These are phyloP conservation scores for Dryas iulia DNA, from an alignment of 1,140 invertebrate genomes.

Conservation along the genomic window DNA sequence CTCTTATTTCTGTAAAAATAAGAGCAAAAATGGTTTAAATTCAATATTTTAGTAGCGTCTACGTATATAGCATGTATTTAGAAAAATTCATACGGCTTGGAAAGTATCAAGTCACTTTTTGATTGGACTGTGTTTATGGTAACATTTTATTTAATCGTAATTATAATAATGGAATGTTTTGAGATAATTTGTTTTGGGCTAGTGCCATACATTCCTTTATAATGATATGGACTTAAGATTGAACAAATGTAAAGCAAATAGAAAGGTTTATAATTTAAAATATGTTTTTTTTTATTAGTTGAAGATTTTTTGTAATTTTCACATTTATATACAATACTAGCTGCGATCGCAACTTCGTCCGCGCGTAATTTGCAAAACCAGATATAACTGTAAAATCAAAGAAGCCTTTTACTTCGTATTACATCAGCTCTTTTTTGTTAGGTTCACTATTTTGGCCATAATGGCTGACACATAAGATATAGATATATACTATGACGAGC, in stretches of 20 bases:
- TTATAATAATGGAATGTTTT: constrained; percentile 15
- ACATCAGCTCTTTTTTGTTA: too few species aligned
- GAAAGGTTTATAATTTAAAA: not conserved
- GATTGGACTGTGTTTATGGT: constrained; percentile 21
- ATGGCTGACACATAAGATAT: too few species aligned
- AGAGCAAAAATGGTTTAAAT: not conserved
- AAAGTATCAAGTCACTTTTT: constrained; percentile 22
- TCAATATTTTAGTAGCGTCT: not conserved
- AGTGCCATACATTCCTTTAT: not conserved
- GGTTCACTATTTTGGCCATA: too few species aligned
- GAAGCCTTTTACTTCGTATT: too few species aligned
- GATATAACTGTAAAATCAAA: too few species aligned
- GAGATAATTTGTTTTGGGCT: not conserved
- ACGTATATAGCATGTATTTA: constrained; percentile 15
- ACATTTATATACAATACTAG: too few species aligned
- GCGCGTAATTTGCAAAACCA: too few species aligned
- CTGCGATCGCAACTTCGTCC: too few species aligned
- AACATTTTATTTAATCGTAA: constrained; percentile 30
- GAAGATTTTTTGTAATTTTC: too few species aligned
- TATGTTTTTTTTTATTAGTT: too few species aligned
- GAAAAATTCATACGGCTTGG: not conserved
- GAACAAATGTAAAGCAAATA: not conserved
- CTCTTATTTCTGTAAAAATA: not conserved
- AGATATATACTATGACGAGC: too few species aligned
- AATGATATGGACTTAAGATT: not conserved